A percentile compares a stretch with the other conserved stretches of the same genome.
These are phyloP conservation scores for Parelbella ahira DNA, from an alignment of 2,888 invertebrate genomes.

Conservation along the genomic window DNA sequence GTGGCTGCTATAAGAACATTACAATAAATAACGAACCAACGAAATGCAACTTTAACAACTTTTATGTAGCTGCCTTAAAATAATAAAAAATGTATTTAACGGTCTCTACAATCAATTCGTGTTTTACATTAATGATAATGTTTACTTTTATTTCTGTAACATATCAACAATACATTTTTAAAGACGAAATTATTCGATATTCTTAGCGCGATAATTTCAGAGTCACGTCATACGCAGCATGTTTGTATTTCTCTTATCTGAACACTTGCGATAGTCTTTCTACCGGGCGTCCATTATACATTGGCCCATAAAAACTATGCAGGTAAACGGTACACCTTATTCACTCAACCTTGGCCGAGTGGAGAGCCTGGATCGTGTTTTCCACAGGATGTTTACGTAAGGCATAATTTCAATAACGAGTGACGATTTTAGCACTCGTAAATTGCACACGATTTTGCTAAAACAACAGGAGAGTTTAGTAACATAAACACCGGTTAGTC, in stretches of 20 bases:
- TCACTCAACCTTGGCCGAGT: conserved; percentile 62
- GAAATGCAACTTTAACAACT: no score
- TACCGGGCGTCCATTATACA: conserved; percentile 36
- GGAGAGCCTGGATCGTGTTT: conserved; percentile 51
- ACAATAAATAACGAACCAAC: no score
- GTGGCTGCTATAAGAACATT: no score
- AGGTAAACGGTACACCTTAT: conserved; percentile 45
- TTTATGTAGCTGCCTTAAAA: no score
- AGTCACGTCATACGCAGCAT: no score
- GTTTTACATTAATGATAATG: no score
- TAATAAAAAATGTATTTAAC: no score
- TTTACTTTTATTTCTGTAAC: no score
- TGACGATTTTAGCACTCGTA: conserved; percentile 30
- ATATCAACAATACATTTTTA: no score
- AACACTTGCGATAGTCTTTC: conserved; percentile 23
- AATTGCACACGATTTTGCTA: conserved; percentile 30
- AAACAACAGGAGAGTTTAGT: conserved; percentile 31
- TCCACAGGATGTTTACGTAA: conserved; percentile 59
- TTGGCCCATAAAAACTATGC: conserved; percentile 37
- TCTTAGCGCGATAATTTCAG: no score
- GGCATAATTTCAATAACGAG: conserved; percentile 36
- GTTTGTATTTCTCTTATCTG: conserved; percentile 26
- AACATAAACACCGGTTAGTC: conserved; percentile 20
- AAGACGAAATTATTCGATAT: no score
- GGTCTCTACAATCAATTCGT: no score